Evolutionary conservation across 2,113 vertebrate species (phyloP).

Genomic region (Gymnobelideus leadbeateri): DNA sequence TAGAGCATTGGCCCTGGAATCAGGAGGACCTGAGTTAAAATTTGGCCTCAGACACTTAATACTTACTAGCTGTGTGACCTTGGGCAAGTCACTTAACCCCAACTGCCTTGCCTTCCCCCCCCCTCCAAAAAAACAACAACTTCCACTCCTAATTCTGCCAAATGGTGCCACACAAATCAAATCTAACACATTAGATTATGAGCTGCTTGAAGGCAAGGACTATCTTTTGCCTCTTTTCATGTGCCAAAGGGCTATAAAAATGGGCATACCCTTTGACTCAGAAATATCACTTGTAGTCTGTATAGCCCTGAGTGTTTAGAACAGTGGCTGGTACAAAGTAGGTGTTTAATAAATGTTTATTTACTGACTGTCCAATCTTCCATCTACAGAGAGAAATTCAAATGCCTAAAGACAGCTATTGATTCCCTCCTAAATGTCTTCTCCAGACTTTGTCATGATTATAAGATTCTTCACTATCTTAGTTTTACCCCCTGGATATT

Average conservation of each 20-base stretch:
- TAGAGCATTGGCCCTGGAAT: too few relatives aligned
- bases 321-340: neutral
- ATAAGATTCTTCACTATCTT: neutral
- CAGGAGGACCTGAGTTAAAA: too few relatives aligned
- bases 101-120: too few relatives aligned
- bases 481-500: neutral
- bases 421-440: neutral
- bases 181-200: constrained; percentile 8
- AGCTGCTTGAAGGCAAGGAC: neutral
- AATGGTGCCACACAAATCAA: neutral
- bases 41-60: too few relatives aligned
- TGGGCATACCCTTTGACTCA: too few relatives aligned
- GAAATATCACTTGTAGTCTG: too few relatives aligned
- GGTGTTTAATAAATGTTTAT: constrained; percentile 25
- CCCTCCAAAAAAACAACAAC: too few relatives aligned
- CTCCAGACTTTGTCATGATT: neutral
- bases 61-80: too few relatives aligned
- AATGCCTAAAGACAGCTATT: neutral
- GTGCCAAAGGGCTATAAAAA: too few relatives aligned
- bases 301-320: neutral
- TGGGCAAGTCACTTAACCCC: too few relatives aligned
- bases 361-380: constrained; percentile 11
- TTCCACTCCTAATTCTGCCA: too few relatives aligned
- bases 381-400: neutral
- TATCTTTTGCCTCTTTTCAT: neutral